phyloP scores from a whole-genome alignment of 2,113 vertebrate species.

The Atlantisia rogersi region DNA sequence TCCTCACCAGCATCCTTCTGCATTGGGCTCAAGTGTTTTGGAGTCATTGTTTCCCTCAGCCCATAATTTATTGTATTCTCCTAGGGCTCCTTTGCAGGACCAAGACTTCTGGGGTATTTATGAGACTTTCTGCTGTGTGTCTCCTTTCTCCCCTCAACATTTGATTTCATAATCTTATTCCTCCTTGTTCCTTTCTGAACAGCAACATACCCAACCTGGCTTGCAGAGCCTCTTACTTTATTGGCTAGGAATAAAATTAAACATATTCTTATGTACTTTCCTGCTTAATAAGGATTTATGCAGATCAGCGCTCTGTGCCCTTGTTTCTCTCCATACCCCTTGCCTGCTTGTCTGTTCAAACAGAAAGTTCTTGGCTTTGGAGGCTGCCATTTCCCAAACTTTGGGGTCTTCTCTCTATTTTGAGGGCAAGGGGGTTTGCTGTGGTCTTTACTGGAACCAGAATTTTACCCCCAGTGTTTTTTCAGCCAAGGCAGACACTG shows the following conservation, averaged over 20 bases:
- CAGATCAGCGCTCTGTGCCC: conserved; percentile 17
- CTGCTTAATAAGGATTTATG: conserved; percentile 28
- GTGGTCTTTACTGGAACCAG: not conserved
- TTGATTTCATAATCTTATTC: not conserved
- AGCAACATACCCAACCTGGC: not conserved
- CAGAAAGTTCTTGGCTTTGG: not conserved
- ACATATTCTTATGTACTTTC: conserved; percentile 27
- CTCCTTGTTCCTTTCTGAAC: not conserved
- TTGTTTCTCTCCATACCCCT: not conserved
- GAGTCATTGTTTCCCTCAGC: not conserved
- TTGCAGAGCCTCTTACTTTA: not conserved
- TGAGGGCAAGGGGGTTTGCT: not conserved
- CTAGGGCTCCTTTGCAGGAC: not conserved
- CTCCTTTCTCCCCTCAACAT: not conserved
- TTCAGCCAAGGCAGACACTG: not conserved
- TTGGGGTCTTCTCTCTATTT: not conserved
- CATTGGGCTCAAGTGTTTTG: not conserved
- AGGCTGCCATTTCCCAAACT: not conserved
- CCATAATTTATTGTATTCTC: not conserved
- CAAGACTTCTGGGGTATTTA: not conserved
- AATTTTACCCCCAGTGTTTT: not conserved
- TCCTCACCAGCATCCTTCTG: not conserved
- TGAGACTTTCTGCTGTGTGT: not conserved
- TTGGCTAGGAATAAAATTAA: conserved; percentile 36
- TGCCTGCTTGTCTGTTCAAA: conserved; percentile 15